Conservation (phyloP, 1,140 invertebrate species). For the Drosophila pseudoananassae region DNA sequence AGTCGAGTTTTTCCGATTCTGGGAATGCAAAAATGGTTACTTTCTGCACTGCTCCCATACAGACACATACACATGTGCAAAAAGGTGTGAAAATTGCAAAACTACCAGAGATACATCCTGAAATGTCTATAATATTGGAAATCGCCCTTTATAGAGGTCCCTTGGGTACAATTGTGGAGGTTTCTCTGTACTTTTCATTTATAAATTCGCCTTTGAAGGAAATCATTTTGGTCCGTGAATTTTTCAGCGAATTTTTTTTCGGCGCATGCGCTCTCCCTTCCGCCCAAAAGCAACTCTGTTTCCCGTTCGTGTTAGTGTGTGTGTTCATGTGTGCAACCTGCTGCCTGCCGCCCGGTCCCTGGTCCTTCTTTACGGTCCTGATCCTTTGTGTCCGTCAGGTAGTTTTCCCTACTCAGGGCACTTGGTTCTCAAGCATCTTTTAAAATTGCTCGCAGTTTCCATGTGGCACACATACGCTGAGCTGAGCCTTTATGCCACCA, state of each 20-base stretch:
- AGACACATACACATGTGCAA: slow-evolving; percentile 33
- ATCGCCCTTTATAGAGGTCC: background rate
- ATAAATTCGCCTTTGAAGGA: slow-evolving; percentile 52
- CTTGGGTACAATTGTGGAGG: background rate
- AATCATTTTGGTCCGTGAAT: slow-evolving; percentile 30
- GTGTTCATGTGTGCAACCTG: slow-evolving; percentile 57
- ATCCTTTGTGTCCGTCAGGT: slow-evolving; percentile 69
- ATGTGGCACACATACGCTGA: slow-evolving; percentile 73
- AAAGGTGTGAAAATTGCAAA: slow-evolving; percentile 54
- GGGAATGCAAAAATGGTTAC: slow-evolving; percentile 57
- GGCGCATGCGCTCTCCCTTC: slow-evolving; percentile 55
- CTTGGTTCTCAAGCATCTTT: slow-evolving; percentile 64
- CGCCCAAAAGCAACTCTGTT: slow-evolving; percentile 71
- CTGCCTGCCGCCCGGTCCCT: slow-evolving; percentile 26
- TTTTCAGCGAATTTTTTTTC: slow-evolving; percentile 68
- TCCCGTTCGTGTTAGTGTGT: slow-evolving; percentile 9
- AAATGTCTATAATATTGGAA: background rate
- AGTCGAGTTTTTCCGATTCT: slow-evolving; percentile 41
- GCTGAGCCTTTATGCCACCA: slow-evolving; percentile 29
- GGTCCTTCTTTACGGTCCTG: background rate
- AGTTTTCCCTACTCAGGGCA: slow-evolving; percentile 61
- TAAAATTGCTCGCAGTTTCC: slow-evolving; percentile 67
- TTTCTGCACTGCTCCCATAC: slow-evolving; percentile 28
- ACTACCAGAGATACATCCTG: background rate
- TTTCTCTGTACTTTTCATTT: slow-evolving; percentile 50